Evolutionary conservation across 2,888 invertebrate genomes (phyloP).

Genomic region (Hypsopygia costalis): DNA sequence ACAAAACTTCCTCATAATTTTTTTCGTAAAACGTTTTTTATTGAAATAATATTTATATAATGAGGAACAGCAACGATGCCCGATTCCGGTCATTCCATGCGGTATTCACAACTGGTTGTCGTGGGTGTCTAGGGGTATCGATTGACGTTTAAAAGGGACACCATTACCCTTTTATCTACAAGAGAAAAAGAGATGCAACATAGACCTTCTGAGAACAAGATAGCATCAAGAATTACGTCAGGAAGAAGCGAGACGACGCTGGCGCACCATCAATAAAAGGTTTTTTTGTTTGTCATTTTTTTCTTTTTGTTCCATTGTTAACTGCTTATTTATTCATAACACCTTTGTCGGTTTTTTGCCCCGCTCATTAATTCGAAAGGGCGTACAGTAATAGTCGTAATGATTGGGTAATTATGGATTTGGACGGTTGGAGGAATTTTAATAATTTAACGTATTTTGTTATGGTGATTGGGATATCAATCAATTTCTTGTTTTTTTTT

Average conservation of each 20-base stretch:
- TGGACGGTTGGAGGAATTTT: not conserved
- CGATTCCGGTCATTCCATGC: slow-evolving; percentile 26
- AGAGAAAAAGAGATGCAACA: slow-evolving; percentile 32
- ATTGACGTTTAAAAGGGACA: slow-evolving; percentile 54
- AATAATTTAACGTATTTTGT: slow-evolving; percentile 1
- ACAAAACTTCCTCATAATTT: no score
- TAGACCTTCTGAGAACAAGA: slow-evolving; percentile 71
- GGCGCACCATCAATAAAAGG: slow-evolving; percentile 63
- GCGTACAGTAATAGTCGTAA: slow-evolving; percentile 33
- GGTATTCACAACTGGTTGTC: slow-evolving; percentile 50
- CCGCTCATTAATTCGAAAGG: slow-evolving; percentile 56
- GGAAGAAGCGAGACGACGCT: slow-evolving; percentile 60
- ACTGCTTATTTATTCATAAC: slow-evolving; percentile 73
- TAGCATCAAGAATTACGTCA: slow-evolving; percentile 64
- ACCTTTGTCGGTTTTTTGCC: slow-evolving; percentile 71
- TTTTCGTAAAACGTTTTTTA: no score
- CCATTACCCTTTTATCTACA: slow-evolving; percentile 14
- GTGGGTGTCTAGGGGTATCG: slow-evolving; percentile 66
- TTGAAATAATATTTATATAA: no score
- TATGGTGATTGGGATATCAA: not conserved
- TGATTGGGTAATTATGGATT: slow-evolving; percentile 23
- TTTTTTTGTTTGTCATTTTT: slow-evolving; percentile 31
- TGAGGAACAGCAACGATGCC: slow-evolving; percentile 17
- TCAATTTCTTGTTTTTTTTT: no score
- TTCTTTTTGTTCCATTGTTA: slow-evolving; percentile 43